phyloP scores from a whole-genome alignment of 1,140 invertebrate genomes.

The Xylocopa sonorina region DNA sequence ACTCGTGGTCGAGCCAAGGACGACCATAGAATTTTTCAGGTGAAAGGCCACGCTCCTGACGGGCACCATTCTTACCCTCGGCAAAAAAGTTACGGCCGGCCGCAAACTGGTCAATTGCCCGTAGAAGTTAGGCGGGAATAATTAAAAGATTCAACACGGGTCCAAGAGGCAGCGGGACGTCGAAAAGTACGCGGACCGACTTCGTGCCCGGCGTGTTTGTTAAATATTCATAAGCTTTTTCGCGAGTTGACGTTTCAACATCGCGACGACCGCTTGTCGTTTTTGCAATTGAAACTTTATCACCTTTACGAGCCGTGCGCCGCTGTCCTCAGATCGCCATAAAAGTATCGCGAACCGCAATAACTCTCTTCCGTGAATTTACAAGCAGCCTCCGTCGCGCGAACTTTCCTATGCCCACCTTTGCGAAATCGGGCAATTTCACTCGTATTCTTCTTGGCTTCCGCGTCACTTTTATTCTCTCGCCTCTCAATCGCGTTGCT shows the following conservation, averaged over 20 bases:
- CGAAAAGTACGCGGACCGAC: conserved; percentile 51
- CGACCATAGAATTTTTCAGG: neutral
- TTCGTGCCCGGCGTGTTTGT: conserved; percentile 48
- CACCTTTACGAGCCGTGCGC: conserved; percentile 4
- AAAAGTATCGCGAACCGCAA: conserved; percentile 23
- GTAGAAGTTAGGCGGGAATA: conserved; percentile 48
- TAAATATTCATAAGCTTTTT: conserved; percentile 68
- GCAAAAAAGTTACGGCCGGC: conserved; percentile 28
- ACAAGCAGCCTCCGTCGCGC: neutral
- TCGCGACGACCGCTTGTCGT: conserved; percentile 35
- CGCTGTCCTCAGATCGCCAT: neutral
- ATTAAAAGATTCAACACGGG: conserved; percentile 59
- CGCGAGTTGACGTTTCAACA: conserved; percentile 29
- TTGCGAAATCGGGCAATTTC: neutral
- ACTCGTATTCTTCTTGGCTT: neutral
- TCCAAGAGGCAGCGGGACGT: conserved; percentile 4
- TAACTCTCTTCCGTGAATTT: conserved; percentile 33
- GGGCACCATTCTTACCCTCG: neutral
- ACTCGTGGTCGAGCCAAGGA: neutral
- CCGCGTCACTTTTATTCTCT: no score
- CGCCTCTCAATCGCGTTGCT: no score
- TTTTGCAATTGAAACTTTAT: conserved; percentile 54
- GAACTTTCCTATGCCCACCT: neutral
- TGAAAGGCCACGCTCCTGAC: neutral
- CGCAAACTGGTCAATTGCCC: conserved; percentile 39